Base-by-base conservation (phyloP, 2,797 vertebrate genomes). In the Gallinago stenura region DNA sequence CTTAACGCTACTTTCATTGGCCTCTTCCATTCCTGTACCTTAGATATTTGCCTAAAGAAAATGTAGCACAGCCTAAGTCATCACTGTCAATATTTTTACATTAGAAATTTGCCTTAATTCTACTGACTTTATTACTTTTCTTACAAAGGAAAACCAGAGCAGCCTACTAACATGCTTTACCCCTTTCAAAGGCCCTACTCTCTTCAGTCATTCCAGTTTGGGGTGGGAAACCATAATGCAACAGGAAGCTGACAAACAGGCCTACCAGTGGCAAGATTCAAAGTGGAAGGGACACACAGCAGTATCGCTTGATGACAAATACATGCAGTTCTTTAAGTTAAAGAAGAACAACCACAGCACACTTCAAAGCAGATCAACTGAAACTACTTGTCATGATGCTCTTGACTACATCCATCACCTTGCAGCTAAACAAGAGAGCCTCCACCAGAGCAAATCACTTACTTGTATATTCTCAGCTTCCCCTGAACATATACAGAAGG, bases 401-500 rank as follows among this genome's bases (percentile, higher is more conserved):
- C 3, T 0, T 33, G 17, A 78, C 54, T 50, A 61, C 41, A 8
- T 5, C 37, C 8, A 37, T 6, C 45, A 21, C 60, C 3, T 0
- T 35, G 46, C 66, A 73, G 68, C 51, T 48, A 46, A 61, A 69
- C 62, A 54, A 33, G 26, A 5, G 28, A 37, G 54, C 31, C 46
- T 50, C 58, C 33, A 37, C 31, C 78, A 80, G 33, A 75, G 58
- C 33, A 66, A n/a, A 33, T 4, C 48, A 5, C 7, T 30, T 15
- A 6, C 9, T 15, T 17, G 70, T 0, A 0, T 7, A 4, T 21
- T 37, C 68, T 53, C 60, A 48, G 20, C 56, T 57, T 81, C 43
- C 37, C 22, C 22, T 9, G 5, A 46, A 35, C 1, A 0, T 0
- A 0, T 1, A 30, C 61, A 46, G 46, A 56, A 65, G 17, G 57